Evolutionary conservation across 1,140 invertebrate species (phyloP), one percentile per base, ranked within the genome.

Genomic region (Bombus fervidus): DNA sequence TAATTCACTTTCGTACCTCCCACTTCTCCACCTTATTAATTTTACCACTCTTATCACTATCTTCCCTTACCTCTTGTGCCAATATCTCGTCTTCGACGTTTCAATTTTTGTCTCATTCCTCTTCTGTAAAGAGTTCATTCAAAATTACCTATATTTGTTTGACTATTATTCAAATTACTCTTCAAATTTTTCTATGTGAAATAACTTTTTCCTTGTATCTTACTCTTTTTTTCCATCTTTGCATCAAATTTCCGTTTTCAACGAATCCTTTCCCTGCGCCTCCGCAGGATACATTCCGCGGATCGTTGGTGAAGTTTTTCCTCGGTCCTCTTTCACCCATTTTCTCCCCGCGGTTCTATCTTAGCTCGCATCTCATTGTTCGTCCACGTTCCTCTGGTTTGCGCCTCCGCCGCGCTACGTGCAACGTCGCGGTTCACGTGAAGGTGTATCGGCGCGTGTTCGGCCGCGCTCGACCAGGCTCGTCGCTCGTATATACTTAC

Each of bases 401-500:
- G 43, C 43, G 57, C 28, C 57, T 62, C 37, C n/a, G 37, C 57
- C 71, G 43, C 31, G 43, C 6, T 53, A 78, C 66, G 79, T 53
- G 71, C 31, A 47, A 57, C 39, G 34, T 62, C 71, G 53, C 31
- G 28, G 82, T 68, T 59, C 66, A 84, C 66, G 84, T 82, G 80
- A 76, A 64, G 81, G 73, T 77, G 76, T 86, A 80, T 72, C 73
- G 83, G 83, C 83, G 76, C 76, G 83, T 85, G 83, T 85, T 85
- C 77, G 41, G 41, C 76, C 59, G 79, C 78, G 71, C 79, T 43
- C 82, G 74, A 53, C 37, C 79, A 62, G 39, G 57, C 87, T 83
- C 89, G 88, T 85, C 89, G 88, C 89, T 90, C 89, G 88, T 92
- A 93, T 94, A 94, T 91, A 93, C 93, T 94, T 94, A 93, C 81